A percentile compares a stretch with the other conserved stretches of the same genome.
phyloP scores from a whole-genome alignment of 2,888 invertebrate species.

The Nomada fucata region DNA sequence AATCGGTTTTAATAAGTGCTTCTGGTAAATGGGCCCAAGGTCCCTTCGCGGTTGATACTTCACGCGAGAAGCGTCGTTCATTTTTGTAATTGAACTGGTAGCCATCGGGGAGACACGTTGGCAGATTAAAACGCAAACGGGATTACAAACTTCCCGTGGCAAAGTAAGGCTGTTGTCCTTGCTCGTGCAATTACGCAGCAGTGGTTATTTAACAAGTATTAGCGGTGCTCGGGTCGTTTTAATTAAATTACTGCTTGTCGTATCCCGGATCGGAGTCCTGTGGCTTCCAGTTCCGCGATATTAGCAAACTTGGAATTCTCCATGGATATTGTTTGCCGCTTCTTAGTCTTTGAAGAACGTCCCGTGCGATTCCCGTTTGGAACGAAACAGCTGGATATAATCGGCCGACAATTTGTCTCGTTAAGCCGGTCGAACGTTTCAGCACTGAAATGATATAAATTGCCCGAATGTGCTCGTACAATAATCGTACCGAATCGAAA shows the following conservation, averaged over 20 bases:
- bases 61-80: background rate
- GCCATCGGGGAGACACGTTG: slow-evolving; percentile 2
- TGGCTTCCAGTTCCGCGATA: slow-evolving; percentile 3
- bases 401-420: background rate
- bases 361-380: slow-evolving; percentile 5
- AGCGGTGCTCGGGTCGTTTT: slow-evolving; percentile 25
- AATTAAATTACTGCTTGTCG: slow-evolving; percentile 46
- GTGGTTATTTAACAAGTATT: slow-evolving; percentile 50
- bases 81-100: slow-evolving; percentile 39
- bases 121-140: slow-evolving; percentile 25
- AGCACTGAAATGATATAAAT: no score
- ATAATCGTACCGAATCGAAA: no score
- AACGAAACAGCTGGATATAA: background rate
- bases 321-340: slow-evolving; percentile 17
- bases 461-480: no score
- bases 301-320: slow-evolving; percentile 17
- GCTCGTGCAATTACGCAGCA: slow-evolving; percentile 15
- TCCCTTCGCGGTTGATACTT: background rate
- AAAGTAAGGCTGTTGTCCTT: slow-evolving; percentile 25
- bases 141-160: slow-evolving; percentile 9
- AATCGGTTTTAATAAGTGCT: background rate
- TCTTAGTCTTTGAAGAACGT: background rate
- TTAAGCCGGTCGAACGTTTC: no score
- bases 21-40: no score
- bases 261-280: background rate